These are phyloP conservation scores for Rhagium mordax DNA, from an alignment of 2,888 invertebrate genomes.

Conservation along the genomic window DNA sequence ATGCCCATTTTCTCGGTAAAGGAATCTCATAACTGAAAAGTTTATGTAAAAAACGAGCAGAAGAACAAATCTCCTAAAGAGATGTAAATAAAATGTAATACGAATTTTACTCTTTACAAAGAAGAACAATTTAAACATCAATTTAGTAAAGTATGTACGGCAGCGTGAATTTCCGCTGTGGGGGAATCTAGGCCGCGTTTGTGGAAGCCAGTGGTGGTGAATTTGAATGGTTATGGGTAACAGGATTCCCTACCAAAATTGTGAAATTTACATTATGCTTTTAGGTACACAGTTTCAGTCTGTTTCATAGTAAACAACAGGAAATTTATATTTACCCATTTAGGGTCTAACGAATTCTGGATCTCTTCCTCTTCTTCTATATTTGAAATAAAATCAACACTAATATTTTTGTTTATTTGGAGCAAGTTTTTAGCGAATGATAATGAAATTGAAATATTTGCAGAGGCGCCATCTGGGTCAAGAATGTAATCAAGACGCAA, in stretches of 20 bases:
- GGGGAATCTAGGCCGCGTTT: slow-evolving; percentile 34
- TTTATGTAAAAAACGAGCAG: background rate
- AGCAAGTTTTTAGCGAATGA: no score
- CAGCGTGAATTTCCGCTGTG: slow-evolving; percentile 43
- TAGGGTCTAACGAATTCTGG: background rate
- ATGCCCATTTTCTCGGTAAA: background rate
- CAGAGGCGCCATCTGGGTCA: no score
- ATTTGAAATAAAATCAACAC: no score
- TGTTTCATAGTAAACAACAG: background rate
- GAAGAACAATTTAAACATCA: slow-evolving; percentile 47
- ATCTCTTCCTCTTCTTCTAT: no score
- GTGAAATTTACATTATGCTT: background rate
- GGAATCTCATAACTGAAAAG: background rate
- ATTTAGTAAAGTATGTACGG: slow-evolving; percentile 47
- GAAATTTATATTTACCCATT: background rate
- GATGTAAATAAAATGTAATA: slow-evolving; percentile 32
- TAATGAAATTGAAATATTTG: no score
- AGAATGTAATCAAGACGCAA: no score
- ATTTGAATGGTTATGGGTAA: slow-evolving; percentile 13
- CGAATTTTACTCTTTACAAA: slow-evolving; percentile 31
- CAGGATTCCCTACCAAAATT: background rate
- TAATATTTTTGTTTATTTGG: no score
- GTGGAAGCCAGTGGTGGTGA: slow-evolving; percentile 20
- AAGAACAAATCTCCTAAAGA: slow-evolving; percentile 9
- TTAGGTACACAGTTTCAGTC: background rate